Evolutionary conservation across 2,797 vertebrate species (phyloP).

Genomic region (Poeciliopsis infans): DNA sequence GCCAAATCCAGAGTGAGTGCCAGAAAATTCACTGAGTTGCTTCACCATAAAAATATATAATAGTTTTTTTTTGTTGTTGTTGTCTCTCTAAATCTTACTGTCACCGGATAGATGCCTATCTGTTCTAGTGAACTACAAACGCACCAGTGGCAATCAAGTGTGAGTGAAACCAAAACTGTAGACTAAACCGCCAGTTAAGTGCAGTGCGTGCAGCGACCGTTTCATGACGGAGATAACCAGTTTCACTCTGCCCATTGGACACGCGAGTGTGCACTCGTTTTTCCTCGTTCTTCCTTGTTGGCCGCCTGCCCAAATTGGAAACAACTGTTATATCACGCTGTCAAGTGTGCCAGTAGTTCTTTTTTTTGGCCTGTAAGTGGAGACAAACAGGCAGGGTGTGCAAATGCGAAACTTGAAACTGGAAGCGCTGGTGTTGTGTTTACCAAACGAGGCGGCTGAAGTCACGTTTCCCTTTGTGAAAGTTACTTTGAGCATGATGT

Average conservation of each 20-base stretch:
- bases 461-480: conserved; percentile 30
- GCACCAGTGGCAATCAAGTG: conserved; percentile 12
- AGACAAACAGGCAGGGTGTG: conserved; percentile 51
- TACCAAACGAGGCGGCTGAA: conserved; percentile 18
- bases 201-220: conserved; percentile 24
- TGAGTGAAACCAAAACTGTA: conserved; percentile 61
- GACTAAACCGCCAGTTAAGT: conserved; percentile 38
- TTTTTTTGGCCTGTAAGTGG: conserved; percentile 55
- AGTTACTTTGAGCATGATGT: conserved; percentile 51
- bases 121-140: conserved; percentile 1
- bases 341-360: conserved; percentile 28
- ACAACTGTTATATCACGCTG: conserved; percentile 56
- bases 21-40: conserved; percentile 44
- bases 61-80: background rate
- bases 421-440: conserved; percentile 69
- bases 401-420: conserved; percentile 62
- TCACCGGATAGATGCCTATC: conserved; percentile 36
- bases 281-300: conserved; percentile 63
- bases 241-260: conserved; percentile 56
- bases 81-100: conserved; percentile 23
- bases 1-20: conserved; percentile 56
- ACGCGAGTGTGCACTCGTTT: conserved; percentile 36
- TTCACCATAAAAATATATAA: conserved; percentile 24
- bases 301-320: conserved; percentile 48
- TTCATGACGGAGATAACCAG: conserved; percentile 62